A percentile compares a stretch with the other conserved stretches of the same genome.
Evolutionary conservation across 1,140 invertebrate genomes (phyloP).

Genomic region (Drosophila tropicalis): DNA sequence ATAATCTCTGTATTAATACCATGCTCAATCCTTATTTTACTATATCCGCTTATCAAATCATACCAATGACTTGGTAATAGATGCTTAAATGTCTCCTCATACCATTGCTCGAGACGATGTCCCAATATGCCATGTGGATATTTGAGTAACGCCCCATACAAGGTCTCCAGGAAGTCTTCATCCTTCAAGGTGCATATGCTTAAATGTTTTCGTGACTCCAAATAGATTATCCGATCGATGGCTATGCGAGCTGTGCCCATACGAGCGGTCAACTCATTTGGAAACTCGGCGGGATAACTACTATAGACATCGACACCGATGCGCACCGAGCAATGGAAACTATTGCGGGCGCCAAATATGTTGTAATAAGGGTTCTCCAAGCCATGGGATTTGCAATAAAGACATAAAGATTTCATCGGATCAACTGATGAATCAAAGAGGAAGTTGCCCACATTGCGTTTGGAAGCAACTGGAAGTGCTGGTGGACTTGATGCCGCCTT

Average conservation of each 20-base stretch:
- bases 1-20: conserved; percentile 54
- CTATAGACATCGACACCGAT: conserved; percentile 60
- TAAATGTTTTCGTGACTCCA: conserved; percentile 47
- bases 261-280: conserved; percentile 45
- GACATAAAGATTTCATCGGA: conserved; percentile 42
- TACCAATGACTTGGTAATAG: conserved; percentile 72
- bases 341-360: conserved; percentile 26
- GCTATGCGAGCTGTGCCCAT: conserved; percentile 57
- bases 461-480: no score
- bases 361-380: conserved; percentile 52
- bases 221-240: conserved; percentile 58
- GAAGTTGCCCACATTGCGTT: background rate
- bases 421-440: conserved; percentile 39
- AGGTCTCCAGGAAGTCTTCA: conserved; percentile 60
- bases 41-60: conserved; percentile 51
- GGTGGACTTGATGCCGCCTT: background rate
- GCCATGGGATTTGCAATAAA: conserved; percentile 55
- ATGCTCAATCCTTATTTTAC: conserved; percentile 62
- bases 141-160: conserved; percentile 61
- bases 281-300: conserved; percentile 70
- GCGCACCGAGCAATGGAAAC: conserved; percentile 58
- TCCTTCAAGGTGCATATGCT: conserved; percentile 47
- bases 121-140: conserved; percentile 73
- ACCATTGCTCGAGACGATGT: conserved; percentile 73
- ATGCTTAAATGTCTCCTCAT: conserved; percentile 61